Percentiles rank a stretch among this genome's conserved stretches.
Conservation (phyloP, 1,140 invertebrate genomes). For the Hydropsyche tenuis region DNA sequence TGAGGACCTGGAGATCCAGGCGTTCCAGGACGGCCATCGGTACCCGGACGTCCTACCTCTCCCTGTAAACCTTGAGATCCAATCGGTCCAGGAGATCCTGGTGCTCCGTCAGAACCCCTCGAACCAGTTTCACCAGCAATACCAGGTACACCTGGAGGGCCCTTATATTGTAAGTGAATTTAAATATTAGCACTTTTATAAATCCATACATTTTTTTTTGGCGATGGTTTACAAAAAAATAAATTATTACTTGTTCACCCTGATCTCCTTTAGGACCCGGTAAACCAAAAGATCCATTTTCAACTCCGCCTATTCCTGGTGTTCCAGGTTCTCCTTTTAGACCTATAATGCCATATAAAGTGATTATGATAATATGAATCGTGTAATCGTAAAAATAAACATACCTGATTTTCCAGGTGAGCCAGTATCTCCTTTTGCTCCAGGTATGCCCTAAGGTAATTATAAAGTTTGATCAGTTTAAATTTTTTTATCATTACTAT, state of each 20-base stretch:
- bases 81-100: slow-evolving; percentile 28
- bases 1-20: slow-evolving; percentile 58
- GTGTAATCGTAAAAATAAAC: background rate
- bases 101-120: background rate
- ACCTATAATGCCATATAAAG: background rate
- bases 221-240: no score
- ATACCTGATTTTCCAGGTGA: slow-evolving; percentile 31
- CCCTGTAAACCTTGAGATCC: slow-evolving; percentile 41
- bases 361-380: background rate
- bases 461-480: no score
- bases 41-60: slow-evolving; percentile 23
- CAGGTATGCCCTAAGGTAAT: no score
- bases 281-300: slow-evolving; percentile 59
- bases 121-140: background rate
- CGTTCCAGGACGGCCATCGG: slow-evolving; percentile 20
- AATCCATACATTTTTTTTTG: no score
- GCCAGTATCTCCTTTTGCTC: slow-evolving; percentile 10
- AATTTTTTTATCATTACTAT: slow-evolving; percentile 7
- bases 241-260: slow-evolving; percentile 61
- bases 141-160: slow-evolving; percentile 29
- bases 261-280: slow-evolving; percentile 52
- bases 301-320: background rate
- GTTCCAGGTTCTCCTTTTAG: slow-evolving; percentile 22
- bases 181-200: no score
- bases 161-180: background rate